A percentile compares a stretch with the other conserved stretches of the same genome.
phyloP scores from a whole-genome alignment of 2,797 vertebrate species.

The Pseudomugil tenellus region DNA sequence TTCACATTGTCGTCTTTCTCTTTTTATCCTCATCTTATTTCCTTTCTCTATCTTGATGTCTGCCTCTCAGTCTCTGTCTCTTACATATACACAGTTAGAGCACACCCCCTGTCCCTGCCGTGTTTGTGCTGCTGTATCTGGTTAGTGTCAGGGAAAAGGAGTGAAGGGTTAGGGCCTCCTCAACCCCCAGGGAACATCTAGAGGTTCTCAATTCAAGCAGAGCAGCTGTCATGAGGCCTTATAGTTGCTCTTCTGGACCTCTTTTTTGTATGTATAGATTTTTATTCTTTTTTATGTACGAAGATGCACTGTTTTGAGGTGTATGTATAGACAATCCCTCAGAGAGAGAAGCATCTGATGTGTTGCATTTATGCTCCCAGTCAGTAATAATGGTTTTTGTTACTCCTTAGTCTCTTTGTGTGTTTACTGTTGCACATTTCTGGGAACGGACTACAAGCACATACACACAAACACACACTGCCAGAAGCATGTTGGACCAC shows the following conservation, averaged over 20 bases:
- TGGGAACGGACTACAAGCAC: conserved; percentile 58
- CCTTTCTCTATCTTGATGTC: conserved; percentile 20
- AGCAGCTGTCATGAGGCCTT: conserved; percentile 51
- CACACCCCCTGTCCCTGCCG: conserved; percentile 39
- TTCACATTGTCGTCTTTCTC: conserved; percentile 42
- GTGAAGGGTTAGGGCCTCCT: conserved; percentile 63
- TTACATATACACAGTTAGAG: conserved; percentile 21
- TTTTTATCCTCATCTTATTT: conserved; percentile 35
- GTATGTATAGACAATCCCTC: conserved; percentile 37
- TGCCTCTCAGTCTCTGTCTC: conserved; percentile 23
- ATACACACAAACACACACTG: conserved; percentile 38
- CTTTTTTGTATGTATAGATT: conserved; percentile 45
- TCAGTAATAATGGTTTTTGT: conserved; percentile 65
- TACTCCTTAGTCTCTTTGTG: conserved; percentile 67
- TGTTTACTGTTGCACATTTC: conserved; percentile 78
- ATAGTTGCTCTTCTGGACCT: conserved; percentile 43
- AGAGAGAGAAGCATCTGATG: conserved; percentile 41
- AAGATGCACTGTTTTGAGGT: conserved; percentile 35
- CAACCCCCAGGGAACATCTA: conserved; percentile 62
- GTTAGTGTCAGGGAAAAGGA: conserved; percentile 72
- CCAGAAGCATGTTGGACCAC: conserved; percentile 76
- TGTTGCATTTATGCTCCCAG: conserved; percentile 68
- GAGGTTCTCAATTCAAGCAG: conserved; percentile 61
- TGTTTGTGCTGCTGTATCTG: conserved; percentile 75
- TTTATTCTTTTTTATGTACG: conserved; percentile 31